Evolutionary conservation across 2,113 vertebrate genomes (phyloP), one percentile per base, ranked within the genome.

Genomic region (Drymodes brunneopygia): DNA sequence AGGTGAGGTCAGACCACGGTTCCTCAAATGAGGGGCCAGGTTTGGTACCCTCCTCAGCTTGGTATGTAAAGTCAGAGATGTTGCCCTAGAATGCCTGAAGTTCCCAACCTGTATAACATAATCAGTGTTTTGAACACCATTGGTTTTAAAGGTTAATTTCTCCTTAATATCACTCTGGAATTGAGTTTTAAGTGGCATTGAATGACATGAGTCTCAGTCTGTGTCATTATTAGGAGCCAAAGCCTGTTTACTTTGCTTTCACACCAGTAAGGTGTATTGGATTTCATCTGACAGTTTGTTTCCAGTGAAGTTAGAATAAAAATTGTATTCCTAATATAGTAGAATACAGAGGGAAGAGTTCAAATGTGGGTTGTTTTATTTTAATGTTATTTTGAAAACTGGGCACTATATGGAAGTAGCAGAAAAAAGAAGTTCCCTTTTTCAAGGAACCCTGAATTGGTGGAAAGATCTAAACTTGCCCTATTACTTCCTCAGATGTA

Each of bases 181-280:
- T 72, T 87, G 90, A 83, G 87, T 96, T 98, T 94, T 97, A 90
- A 91, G 83, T 91, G 90, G 74, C 31, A 27, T 47, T 96, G 88
- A 96, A 88, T 96, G 90, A 91, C 95, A 77, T 6, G 79, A 91
- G 93, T 90, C 92, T 91, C 72, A 62, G 90, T 88, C 89, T 90
- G 73, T 47, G 61, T 70, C 87, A 84, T 96, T 97, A 94, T 90
- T 60, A 79, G 88, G 85, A 62, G 87, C 65, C 81, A 77, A 81
- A 95, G 79, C 48, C 70, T 29, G 17, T 94, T 92, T 89, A 23
- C 57, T 67, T 72, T 70, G 60, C 61, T 60, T 96, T 50, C 47
- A 56, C 50, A 45, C 66, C 33, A n/a, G 64, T 71, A 25, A 88
- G 69, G 40, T 36, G 28, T 54, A 51, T 71, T 88, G 45, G 60